Base-by-base conservation (phyloP, 2,888 invertebrate genomes). In the Cyaniris semiargus region DNA sequence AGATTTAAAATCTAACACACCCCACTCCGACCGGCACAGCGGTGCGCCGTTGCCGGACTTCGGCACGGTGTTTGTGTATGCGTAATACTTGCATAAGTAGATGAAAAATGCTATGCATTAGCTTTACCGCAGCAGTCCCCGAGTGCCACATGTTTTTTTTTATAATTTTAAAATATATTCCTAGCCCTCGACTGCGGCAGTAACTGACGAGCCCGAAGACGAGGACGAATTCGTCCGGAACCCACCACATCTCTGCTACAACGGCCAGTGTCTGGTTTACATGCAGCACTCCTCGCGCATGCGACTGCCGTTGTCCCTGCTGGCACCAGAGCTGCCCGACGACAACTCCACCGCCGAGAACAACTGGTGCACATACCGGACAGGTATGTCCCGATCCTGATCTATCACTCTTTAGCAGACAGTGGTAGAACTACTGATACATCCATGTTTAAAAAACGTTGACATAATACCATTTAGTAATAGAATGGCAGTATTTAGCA, bases 291-390 rank as follows among this genome's bases (percentile, higher is more conserved):
- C 86, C 60, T 85, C 85, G 13, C 84, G 91, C 3, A 84, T 93
- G 81, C 85, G 90, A 1, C 84, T 93, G 78, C 93, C 91, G 13
- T 84, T 93, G 27, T 85, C 93, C 0, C 82, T 93, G 66, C 80
- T 87, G 44, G 90, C 92, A 0, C 91, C 91, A 0, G 88, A 88
- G 6, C 83, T 85, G 2, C 85, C 84, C 1, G 86, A 87, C 13
- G 89, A 89, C 76, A 89, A 90, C 79, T 82, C 85, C 58, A 89
- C 92, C 0, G 86, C 89, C 5, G 89, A 93, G 34, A 88, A 92
- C 70, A 89, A 90, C 78, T 96, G 96, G 95, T 97, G 97, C 88
- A 95, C 95, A 79, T 97, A 97, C 90, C 84, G 85, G 5, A 89
- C 90, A 77, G 89, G 91, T 90, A 79, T 84, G 84, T 48, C 3